Conservation (phyloP, 2,113 vertebrate genomes). For the Ophiodon elongatus region DNA sequence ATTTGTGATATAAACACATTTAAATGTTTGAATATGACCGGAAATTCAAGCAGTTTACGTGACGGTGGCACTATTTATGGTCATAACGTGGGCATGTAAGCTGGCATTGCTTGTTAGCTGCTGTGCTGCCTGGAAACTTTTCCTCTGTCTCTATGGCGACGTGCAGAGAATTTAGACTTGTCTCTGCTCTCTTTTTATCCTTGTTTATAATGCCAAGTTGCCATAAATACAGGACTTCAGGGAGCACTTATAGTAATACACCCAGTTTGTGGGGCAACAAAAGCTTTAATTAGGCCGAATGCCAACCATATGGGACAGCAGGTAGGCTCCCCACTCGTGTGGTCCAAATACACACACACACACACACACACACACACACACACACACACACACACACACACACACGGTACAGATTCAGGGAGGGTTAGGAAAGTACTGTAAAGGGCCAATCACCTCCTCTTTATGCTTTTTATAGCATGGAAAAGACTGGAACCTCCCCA, state of each 20-base stretch:
- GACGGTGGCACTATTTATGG: slow-evolving; percentile 27
- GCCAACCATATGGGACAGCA: slow-evolving; percentile 80
- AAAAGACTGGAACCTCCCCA: slow-evolving; percentile 9
- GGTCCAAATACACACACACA: slow-evolving; percentile 44
- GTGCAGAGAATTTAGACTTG: slow-evolving; percentile 63
- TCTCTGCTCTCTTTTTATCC: slow-evolving; percentile 69
- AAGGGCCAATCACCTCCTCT: slow-evolving; percentile 11
- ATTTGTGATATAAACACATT: background rate
- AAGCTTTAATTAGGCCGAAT: slow-evolving; percentile 80
- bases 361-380: slow-evolving; percentile 29
- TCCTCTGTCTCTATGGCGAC: slow-evolving; percentile 69
- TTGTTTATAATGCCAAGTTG: slow-evolving; percentile 82
- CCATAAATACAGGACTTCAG: slow-evolving; percentile 75
- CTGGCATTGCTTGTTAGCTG: slow-evolving; percentile 46
- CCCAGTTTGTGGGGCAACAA: slow-evolving; percentile 75
- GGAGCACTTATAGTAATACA: slow-evolving; percentile 75
- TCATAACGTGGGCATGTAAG: slow-evolving; percentile 34
- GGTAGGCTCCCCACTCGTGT: slow-evolving; percentile 72
- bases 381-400: slow-evolving; percentile 25
- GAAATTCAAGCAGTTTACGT: slow-evolving; percentile 21
- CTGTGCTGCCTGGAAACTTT: slow-evolving; percentile 69
- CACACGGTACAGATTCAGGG: slow-evolving; percentile 24
- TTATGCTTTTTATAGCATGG: background rate
- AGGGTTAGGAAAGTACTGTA: slow-evolving; percentile 45
- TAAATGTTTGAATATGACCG: background rate